Evolutionary conservation across 2,797 vertebrate species (phyloP).

Genomic region (Lacerta viridis): DNA sequence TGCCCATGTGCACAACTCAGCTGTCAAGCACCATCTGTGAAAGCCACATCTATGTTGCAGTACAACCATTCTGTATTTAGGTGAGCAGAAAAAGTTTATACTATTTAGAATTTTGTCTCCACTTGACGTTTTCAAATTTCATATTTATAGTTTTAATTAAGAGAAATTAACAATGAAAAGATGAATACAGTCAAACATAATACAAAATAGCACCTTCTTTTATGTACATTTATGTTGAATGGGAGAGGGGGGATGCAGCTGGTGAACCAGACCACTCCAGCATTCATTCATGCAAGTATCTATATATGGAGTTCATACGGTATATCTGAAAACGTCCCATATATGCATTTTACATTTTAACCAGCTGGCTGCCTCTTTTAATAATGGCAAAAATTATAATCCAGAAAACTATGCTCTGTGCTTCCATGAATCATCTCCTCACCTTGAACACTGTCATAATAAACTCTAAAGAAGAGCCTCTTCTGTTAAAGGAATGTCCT

Average conservation of each 20-base stretch:
- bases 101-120: background rate
- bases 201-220: too few relatives aligned
- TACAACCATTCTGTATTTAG: background rate
- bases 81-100: background rate
- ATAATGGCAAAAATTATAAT: background rate
- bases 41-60: background rate
- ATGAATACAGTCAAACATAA: too few relatives aligned
- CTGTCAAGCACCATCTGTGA: background rate
- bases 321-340: too few relatives aligned
- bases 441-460: background rate
- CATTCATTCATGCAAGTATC: too few relatives aligned
- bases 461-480: background rate
- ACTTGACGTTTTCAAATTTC: background rate
- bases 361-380: background rate
- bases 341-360: background rate
- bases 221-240: too few relatives aligned
- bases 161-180: too few relatives aligned
- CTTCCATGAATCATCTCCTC: background rate
- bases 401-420: background rate
- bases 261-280: too few relatives aligned
- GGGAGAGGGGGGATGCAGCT: too few relatives aligned
- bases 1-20: background rate
- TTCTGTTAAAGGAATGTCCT: background rate
- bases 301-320: too few relatives aligned
- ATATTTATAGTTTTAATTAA: too few relatives aligned